phyloP scores from a whole-genome alignment of 2,888 invertebrate genomes.

The Apamea sordens region DNA sequence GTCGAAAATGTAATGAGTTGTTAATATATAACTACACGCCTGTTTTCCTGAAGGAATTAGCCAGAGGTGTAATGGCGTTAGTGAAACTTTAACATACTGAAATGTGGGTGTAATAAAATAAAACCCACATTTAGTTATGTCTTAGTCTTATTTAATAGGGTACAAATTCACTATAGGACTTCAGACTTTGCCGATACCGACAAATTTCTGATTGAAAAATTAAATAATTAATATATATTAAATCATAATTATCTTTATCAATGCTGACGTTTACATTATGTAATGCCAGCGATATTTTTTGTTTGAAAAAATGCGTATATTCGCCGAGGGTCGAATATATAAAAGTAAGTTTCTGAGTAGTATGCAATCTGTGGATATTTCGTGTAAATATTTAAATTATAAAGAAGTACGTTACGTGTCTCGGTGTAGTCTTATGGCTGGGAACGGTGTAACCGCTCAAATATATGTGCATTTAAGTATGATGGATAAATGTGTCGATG shows the following conservation, averaged over 20 bases:
- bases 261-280: background rate
- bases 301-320: background rate
- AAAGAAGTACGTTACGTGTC: slow-evolving; percentile 57
- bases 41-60: background rate
- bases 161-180: background rate
- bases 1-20: background rate
- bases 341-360: slow-evolving; percentile 10
- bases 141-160: background rate
- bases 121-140: background rate
- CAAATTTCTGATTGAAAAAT: background rate
- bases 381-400: slow-evolving; percentile 62
- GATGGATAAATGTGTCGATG: slow-evolving; percentile 73
- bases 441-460: slow-evolving; percentile 77
- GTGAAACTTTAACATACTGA: too few relatives aligned
- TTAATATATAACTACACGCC: background rate
- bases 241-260: background rate
- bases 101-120: too few relatives aligned
- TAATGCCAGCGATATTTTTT: background rate
- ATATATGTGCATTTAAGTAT: slow-evolving; percentile 80
- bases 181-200: too few relatives aligned
- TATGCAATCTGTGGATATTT: slow-evolving; percentile 48
- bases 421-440: slow-evolving; percentile 46
- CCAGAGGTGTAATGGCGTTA: too few relatives aligned
- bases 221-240: background rate
- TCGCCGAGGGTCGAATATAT: background rate